Evolutionary conservation across 2,113 vertebrate species (phyloP).

Genomic region (Bos indicus): DNA sequence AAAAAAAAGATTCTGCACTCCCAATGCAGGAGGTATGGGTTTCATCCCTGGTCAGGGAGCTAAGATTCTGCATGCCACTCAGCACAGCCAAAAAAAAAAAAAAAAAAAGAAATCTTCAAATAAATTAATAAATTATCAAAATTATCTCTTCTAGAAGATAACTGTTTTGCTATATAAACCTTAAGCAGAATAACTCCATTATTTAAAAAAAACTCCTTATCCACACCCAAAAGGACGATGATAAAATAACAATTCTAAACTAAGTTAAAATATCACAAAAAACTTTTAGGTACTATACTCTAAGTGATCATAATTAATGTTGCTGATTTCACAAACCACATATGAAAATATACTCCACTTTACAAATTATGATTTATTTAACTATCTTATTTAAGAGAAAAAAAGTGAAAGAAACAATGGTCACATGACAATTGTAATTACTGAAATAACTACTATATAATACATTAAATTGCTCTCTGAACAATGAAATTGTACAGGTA

Average conservation of each 20-base stretch:
- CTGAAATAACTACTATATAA: background rate
- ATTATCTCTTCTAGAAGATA: conserved; percentile 2
- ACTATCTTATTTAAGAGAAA: background rate
- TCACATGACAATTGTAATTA: background rate
- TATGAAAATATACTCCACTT: background rate
- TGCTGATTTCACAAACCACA: background rate
- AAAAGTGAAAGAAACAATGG: background rate
- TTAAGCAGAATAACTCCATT: background rate
- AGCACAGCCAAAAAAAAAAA: background rate
- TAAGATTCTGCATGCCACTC: background rate
- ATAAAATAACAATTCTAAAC: conserved; percentile 20
- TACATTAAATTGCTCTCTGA: background rate
- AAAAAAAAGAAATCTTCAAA: background rate
- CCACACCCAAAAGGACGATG: background rate
- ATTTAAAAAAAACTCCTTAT: background rate
- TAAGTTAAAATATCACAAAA: conserved; percentile 17
- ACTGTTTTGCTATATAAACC: background rate
- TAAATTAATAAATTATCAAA: conserved; percentile 31
- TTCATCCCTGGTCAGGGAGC: background rate
- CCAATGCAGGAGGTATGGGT: background rate
- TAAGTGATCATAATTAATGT: background rate
- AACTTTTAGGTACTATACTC: background rate
- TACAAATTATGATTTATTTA: conserved; percentile 1
- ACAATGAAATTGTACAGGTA: conserved; percentile 8
- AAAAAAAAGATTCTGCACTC: background rate